Percentiles rank a stretch among this genome's conserved stretches.
Conservation (phyloP, 2,888 invertebrate species). For the Noctuana brunneofusca region DNA sequence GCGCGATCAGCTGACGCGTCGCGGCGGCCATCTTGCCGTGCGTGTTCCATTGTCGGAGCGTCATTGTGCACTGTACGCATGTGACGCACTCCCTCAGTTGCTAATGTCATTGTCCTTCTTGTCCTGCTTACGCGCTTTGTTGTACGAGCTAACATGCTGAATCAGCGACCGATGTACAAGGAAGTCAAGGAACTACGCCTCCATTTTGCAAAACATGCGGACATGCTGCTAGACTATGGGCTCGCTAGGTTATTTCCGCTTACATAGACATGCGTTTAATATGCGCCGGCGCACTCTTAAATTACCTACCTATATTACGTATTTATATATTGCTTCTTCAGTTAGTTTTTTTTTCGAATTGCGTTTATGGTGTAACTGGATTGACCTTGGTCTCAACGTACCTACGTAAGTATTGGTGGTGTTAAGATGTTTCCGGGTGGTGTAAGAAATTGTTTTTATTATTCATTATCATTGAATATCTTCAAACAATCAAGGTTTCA, state of each 20-base stretch:
- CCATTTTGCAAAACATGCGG: conserved; percentile 63
- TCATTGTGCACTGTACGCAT: conserved; percentile 67
- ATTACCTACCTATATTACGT: background rate
- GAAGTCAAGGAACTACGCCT: conserved; percentile 47
- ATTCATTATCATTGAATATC: conserved; percentile 42
- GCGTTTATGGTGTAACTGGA: conserved; percentile 51
- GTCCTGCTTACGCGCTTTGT: conserved; percentile 47
- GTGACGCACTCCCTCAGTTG: conserved; percentile 70
- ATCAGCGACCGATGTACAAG: conserved; percentile 41
- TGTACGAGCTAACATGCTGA: conserved; percentile 51
- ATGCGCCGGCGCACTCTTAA: conserved; percentile 38
- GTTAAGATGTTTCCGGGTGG: conserved; percentile 52
- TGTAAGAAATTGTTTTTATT: conserved; percentile 42
- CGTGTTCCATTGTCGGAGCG: conserved; percentile 70
- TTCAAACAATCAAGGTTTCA: conserved; percentile 26
- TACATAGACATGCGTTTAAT: conserved; percentile 48
- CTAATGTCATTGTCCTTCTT: conserved; percentile 75
- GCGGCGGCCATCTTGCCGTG: conserved; percentile 78
- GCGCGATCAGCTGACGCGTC: conserved; percentile 79
- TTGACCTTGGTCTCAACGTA: conserved; percentile 53
- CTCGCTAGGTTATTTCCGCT: conserved; percentile 69
- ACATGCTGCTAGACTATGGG: conserved; percentile 71
- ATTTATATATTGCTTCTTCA: conserved; percentile 4
- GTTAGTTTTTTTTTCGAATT: conserved; percentile 43
- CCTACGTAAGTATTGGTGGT: no score